Evolutionary conservation across 2,888 invertebrate species (phyloP).

Genomic region (Drosophila pseudotalamancana): DNA sequence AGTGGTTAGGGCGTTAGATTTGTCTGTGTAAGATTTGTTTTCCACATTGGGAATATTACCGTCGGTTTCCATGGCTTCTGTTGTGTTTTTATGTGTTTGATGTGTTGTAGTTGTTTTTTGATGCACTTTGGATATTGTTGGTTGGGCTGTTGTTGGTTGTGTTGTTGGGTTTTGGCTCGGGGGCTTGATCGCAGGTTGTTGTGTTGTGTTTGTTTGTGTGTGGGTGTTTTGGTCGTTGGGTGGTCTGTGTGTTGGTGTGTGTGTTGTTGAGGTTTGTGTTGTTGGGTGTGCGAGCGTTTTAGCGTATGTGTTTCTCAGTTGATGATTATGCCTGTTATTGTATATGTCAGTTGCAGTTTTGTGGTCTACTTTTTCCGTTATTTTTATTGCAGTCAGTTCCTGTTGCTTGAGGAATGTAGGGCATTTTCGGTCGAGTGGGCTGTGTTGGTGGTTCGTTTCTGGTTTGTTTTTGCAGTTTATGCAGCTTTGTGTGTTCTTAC

Average conservation of each 20-base stretch:
- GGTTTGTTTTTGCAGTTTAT: not conserved
- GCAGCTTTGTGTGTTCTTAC: not conserved
- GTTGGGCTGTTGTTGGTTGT: not conserved
- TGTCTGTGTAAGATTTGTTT: not conserved
- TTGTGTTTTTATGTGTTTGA: no score
- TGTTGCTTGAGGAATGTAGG: conserved; percentile 16
- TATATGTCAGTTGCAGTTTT: conserved; percentile 11
- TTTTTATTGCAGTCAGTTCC: conserved; percentile 21
- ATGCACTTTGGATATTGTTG: not conserved
- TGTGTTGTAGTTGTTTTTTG: not conserved
- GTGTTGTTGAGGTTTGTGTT: not conserved
- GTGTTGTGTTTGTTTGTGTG: not conserved
- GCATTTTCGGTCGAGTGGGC: not conserved
- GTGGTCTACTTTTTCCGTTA: conserved; percentile 18
- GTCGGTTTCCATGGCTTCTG: not conserved
- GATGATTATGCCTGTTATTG: not conserved
- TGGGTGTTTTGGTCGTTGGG: not conserved
- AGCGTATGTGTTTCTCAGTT: conserved; percentile 9
- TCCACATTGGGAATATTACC: not conserved
- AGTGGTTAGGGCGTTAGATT: no score
- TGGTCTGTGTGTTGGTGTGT: not conserved
- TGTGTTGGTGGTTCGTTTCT: not conserved
- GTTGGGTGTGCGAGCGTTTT: conserved; percentile 2
- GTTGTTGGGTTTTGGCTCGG: not conserved
- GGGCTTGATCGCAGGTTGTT: not conserved